Base-by-base conservation (phyloP, 2,797 vertebrate genomes). In the Euphonia xanthogaster region DNA sequence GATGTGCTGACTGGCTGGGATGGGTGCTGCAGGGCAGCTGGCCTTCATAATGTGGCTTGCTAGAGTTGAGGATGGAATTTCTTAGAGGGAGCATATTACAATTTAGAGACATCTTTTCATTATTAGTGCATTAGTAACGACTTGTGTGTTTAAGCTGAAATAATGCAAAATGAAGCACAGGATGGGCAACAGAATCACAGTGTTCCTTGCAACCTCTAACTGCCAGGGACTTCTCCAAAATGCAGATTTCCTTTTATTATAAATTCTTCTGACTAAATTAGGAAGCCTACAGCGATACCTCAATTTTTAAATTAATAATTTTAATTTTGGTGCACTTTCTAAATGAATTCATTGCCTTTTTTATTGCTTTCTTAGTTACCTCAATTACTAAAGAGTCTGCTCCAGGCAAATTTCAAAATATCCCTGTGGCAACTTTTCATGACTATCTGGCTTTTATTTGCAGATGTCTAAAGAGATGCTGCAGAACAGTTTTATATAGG, bases 321-420 rank as follows among this genome's bases (percentile, higher is more conserved):
- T 85, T 27, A 25, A 44, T 88, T 90, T 84, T 62, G 44, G 58
- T 73, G 30, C 13, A 30, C 10, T 74, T 94, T 78, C 50, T 37
- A 61, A 72, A 83, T 53, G 15, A 47, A 79, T 74, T 81, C 18
- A 24, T 62, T 92, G 79, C 24, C 7, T 76, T 88, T 96, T 86
- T 55, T 24, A 66, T 85, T 75, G 61, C 68, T 96, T 92, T 67
- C 60, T 68, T 31, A 51, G 2, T 68, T 70, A 68, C 72, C 75
- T 81, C 73, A 90, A 12, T 48, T 78, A 23, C 62, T 55, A 73
- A 90, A 47, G 83, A 93, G 73, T 33, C 2, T 10, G 45, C 39
- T 95, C 44, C 74, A 65, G 58, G 77, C 39, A 86, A 85, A 40
- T 72, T 92, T 88, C 40, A 86, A 92, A 94, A 93, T 86, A 91